These are phyloP conservation scores for Muraenolepis orangiensis DNA, from an alignment of 2,797 vertebrate genomes.

Conservation along the genomic window DNA sequence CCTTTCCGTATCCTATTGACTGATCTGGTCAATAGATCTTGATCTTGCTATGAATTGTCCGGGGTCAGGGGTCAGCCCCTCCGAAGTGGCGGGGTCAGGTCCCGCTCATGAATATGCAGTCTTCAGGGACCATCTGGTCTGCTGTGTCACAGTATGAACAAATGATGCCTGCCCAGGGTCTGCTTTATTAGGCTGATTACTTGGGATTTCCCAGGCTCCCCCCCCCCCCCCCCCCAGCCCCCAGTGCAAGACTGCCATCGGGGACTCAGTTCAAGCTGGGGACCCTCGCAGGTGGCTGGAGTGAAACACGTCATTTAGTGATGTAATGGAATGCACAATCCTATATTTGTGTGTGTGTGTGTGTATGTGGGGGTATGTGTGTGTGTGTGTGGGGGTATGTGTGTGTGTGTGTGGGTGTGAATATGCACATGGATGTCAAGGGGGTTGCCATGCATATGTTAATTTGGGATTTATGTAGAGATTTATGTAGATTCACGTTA, in stretches of 20 bases:
- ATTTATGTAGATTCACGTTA: no score
- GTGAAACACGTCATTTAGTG: neutral
- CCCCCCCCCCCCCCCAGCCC: slow-evolving; percentile 5
- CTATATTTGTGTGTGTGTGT: neutral
- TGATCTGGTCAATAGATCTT: no score
- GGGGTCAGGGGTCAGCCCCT: slow-evolving; percentile 64
- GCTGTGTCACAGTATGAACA: slow-evolving; percentile 57
- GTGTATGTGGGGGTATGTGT: no score
- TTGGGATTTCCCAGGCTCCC: slow-evolving; percentile 57
- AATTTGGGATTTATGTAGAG: neutral
- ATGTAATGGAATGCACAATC: neutral
- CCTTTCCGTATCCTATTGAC: slow-evolving; percentile 60
- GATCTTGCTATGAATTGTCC: slow-evolving; percentile 54
- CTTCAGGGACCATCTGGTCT: slow-evolving; percentile 67
- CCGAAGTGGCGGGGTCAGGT: slow-evolving; percentile 62
- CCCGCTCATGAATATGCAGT: slow-evolving; percentile 70
- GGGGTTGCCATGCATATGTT: neutral
- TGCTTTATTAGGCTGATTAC: slow-evolving; percentile 55
- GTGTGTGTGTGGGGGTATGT: no score
- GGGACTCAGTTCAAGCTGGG: neutral
- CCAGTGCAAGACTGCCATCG: neutral
- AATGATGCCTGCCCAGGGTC: slow-evolving; percentile 55
- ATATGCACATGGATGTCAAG: neutral
- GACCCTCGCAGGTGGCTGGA: neutral
- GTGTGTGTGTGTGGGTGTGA: no score